Conservation (phyloP, 2,113 vertebrate genomes). For the Pycnonotus jocosus region DNA sequence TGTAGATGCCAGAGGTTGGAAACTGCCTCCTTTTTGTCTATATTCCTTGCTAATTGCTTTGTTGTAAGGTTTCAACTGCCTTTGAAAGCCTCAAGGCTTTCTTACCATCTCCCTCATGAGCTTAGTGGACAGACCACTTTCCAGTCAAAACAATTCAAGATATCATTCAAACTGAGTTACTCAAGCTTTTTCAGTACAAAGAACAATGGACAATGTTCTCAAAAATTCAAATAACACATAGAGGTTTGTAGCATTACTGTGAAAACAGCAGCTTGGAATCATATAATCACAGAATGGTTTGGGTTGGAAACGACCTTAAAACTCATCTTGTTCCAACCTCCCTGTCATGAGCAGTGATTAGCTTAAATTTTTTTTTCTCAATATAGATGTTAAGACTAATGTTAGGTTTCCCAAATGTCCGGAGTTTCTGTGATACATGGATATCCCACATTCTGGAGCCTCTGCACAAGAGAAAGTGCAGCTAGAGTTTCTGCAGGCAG, state of each 20-base stretch:
- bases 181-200: neutral
- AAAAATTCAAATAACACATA: neutral
- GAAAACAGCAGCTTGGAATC: neutral
- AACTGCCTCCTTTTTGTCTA: neutral
- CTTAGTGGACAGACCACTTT: neutral
- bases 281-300: neutral
- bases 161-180: neutral
- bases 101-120: neutral
- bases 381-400: neutral
- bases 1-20: neutral
- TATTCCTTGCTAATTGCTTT: neutral
- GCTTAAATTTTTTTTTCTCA: neutral
- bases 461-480: neutral
- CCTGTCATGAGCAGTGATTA: neutral
- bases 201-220: neutral
- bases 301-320: neutral
- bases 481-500: neutral
- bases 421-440: rapidly evolving
- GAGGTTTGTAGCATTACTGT: neutral
- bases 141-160: neutral
- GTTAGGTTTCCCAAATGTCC: neutral
- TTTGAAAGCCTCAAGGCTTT: neutral
- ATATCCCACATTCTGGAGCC: neutral
- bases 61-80: neutral
- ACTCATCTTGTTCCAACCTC: neutral